Conservation (phyloP, 2,888 invertebrate species). For the Microplitis deprimator region DNA sequence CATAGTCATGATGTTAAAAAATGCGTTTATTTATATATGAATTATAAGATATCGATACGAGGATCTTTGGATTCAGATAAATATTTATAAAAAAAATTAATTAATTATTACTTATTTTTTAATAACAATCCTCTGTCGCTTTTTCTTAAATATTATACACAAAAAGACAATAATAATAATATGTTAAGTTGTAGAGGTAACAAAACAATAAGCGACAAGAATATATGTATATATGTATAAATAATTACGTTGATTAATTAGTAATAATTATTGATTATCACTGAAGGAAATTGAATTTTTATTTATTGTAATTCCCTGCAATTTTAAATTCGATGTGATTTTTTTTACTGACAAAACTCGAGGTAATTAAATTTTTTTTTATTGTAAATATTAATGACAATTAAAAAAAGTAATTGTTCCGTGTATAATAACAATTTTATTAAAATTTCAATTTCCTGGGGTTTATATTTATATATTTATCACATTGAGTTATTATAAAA, state of each 20-base stretch:
- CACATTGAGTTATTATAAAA: conserved; percentile 43
- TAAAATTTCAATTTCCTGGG: neutral
- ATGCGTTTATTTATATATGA: conserved; percentile 54
- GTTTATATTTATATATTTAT: conserved; percentile 40
- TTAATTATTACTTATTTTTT: conserved; percentile 52
- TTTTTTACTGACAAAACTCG: neutral
- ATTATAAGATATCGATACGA: conserved; percentile 52
- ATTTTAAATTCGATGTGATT: neutral
- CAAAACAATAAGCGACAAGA: neutral
- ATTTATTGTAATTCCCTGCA: no score
- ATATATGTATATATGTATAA: neutral
- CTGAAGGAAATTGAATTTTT: neutral
- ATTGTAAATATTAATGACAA: no score
- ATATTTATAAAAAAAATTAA: conserved; percentile 51
- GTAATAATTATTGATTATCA: neutral
- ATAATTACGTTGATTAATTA: neutral
- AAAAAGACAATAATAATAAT: neutral
- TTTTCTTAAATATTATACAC: neutral
- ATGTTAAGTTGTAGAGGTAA: neutral
- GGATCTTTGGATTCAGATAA: conserved; percentile 59
- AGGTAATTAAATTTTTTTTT: no score
- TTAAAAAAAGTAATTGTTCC: no score
- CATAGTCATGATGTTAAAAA: conserved; percentile 53
- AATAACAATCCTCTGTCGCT: conserved; percentile 43
- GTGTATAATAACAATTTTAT: neutral